A percentile compares a stretch with the other conserved stretches of the same genome.
phyloP scores from a whole-genome alignment of 2,888 invertebrate genomes.

The Tubulanus polymorphus region DNA sequence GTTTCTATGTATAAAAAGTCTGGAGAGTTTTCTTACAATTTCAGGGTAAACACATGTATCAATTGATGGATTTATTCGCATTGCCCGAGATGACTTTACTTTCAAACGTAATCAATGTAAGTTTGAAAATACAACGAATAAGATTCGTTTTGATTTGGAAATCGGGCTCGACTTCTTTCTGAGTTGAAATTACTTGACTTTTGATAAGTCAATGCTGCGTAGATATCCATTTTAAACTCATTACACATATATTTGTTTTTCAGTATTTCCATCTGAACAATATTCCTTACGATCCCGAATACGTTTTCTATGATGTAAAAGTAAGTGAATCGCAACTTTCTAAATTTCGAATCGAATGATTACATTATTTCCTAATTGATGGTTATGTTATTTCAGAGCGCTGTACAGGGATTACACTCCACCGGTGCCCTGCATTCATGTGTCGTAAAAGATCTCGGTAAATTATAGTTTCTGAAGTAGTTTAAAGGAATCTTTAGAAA shows the following conservation, averaged over 20 bases:
- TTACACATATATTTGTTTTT: slow-evolving; percentile 19
- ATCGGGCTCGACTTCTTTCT: background rate
- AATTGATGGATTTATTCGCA: slow-evolving; percentile 92
- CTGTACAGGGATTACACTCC: slow-evolving; percentile 75
- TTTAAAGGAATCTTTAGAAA: too few species aligned
- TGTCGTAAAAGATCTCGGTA: slow-evolving; percentile 70
- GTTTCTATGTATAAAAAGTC: too few species aligned
- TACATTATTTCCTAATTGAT: slow-evolving; percentile 6
- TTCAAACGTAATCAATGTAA: slow-evolving; percentile 81
- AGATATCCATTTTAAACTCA: too few species aligned
- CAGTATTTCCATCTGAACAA: slow-evolving; percentile 79
- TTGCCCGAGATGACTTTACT: slow-evolving; percentile 93
- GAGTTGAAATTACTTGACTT: background rate
- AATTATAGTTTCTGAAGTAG: too few species aligned
- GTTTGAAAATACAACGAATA: too few species aligned
- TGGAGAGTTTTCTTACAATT: slow-evolving; percentile 51
- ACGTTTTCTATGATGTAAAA: slow-evolving; percentile 89
- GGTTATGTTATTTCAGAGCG: slow-evolving; percentile 63
- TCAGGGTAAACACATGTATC: slow-evolving; percentile 77
- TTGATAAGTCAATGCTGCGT: background rate
- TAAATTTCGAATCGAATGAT: too few species aligned
- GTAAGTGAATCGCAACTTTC: slow-evolving; percentile 56
- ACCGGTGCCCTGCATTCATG: slow-evolving; percentile 80
- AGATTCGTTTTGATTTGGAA: too few species aligned
- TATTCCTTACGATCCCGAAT: slow-evolving; percentile 92